Percentiles rank a stretch among this genome's conserved stretches.
phyloP scores from a whole-genome alignment of 2,888 invertebrate genomes.

The Hyposoter didymator region DNA sequence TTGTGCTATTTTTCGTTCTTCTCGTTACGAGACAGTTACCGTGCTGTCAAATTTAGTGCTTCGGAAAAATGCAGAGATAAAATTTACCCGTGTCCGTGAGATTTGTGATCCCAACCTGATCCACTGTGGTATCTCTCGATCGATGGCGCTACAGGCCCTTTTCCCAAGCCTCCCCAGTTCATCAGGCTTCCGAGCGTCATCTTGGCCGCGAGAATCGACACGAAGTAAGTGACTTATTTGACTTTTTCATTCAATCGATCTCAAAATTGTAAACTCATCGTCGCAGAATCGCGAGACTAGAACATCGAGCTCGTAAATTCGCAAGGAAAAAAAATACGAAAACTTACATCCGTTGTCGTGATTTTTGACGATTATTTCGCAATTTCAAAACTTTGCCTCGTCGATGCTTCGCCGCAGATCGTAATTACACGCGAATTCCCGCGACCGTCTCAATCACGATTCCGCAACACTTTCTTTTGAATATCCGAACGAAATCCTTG shows the following conservation, averaged over 20 bases:
- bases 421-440: not conserved
- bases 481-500: not conserved
- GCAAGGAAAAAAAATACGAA: not conserved
- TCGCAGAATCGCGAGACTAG: not conserved
- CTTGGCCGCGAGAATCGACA: slow-evolving; percentile 40
- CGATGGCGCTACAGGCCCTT: slow-evolving; percentile 59
- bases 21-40: not conserved
- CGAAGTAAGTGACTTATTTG: not conserved
- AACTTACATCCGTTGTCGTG: not conserved
- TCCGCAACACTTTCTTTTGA: slow-evolving; percentile 31
- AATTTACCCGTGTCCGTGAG: slow-evolving; percentile 66
- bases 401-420: not conserved
- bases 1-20: not conserved
- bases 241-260: not conserved
- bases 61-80: not conserved
- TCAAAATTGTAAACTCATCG: not conserved
- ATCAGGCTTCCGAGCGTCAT: slow-evolving; percentile 78
- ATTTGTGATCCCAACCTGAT: slow-evolving; percentile 72
- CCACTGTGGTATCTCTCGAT: slow-evolving; percentile 76
- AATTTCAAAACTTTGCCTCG: not conserved
- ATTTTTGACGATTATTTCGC: slow-evolving; percentile 3
- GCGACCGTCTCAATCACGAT: slow-evolving; percentile 12
- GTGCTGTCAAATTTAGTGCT: not conserved
- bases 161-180: slow-evolving; percentile 71
- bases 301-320: not conserved